Base-by-base conservation (phyloP, 1,140 invertebrate species). In the Ips nitidus region DNA sequence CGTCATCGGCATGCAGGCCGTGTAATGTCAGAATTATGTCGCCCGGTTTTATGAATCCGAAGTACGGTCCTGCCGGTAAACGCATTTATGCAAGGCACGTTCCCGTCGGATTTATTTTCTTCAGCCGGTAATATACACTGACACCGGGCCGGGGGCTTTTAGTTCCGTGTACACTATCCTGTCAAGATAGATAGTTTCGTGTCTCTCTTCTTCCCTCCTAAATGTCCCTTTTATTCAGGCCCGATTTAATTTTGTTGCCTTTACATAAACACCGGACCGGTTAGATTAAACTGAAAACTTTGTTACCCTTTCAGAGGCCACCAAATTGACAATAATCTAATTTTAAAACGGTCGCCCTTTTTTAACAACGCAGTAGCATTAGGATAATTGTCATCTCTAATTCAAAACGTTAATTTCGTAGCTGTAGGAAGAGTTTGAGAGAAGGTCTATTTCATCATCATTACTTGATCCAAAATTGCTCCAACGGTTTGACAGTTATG, bases 121-220 rank as follows among this genome's bases (percentile, higher is more conserved):
- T 65, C 52, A 65, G 63, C 52, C 60, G 41, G 52, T 65, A 65
- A 65, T 65, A 56, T 65, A 65, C 63, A 65, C 63, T 65, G 63
- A 65, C 63, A 65, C 63, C 41, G n/a, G 41, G 63, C 47, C 60
- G 45, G 2, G 63, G 63, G 52, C 63, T 65, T 65, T 65, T 56
- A 65, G 45, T 63, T 63, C 22, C 50, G 61, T 63, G 61, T 63
- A 63, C 42, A 52, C 61, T 52, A 37, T 63, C 22, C 47, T 56
- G 63, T 65, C 63, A 55, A 65, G 63, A 65, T 43, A 65, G 63
- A 65, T 65, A 56, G 63, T n/a, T 36, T 47, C 4, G 45, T 47
- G 22, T 22, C 22, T 47, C 4, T 47, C 4, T 47, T 5, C 45
- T 47, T n/a, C n/a, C 4, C 4, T n/a, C 45, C 4, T 5, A 47